phyloP scores from a whole-genome alignment of 2,797 vertebrate genomes.

The Corythornis leucogaster region DNA sequence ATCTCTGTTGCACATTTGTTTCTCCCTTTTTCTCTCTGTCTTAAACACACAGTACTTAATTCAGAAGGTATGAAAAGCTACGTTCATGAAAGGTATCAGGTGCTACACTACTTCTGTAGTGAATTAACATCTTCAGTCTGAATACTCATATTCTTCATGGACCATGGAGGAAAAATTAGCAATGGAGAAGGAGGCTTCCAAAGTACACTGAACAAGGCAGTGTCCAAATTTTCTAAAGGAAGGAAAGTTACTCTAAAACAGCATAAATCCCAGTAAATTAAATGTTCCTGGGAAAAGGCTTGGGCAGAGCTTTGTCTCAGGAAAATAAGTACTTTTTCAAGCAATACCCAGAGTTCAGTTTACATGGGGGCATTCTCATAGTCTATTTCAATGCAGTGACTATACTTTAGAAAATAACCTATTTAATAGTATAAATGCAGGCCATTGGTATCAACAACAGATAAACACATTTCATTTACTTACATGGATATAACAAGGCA shows the following conservation, averaged over 20 bases:
- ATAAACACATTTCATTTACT: background rate
- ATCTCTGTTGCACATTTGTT: background rate
- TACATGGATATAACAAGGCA: background rate
- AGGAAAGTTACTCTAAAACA: background rate
- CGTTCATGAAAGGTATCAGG: background rate
- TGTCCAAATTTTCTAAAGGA: background rate
- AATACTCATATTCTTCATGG: background rate
- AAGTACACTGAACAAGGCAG: background rate
- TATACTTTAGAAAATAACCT: background rate
- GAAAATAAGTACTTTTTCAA: background rate
- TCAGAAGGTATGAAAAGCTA: background rate
- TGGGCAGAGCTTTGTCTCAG: background rate
- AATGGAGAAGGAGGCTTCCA: background rate
- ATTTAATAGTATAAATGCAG: background rate
- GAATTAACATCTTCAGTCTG: background rate
- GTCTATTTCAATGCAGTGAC: background rate
- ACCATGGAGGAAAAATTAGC: background rate
- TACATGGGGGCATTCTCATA: background rate
- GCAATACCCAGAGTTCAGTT: background rate
- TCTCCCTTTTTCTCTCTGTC: background rate
- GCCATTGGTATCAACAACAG: background rate
- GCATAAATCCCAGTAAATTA: background rate
- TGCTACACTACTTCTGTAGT: background rate
- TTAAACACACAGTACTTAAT: background rate
- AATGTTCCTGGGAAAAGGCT: background rate